Evolutionary conservation across 2,888 invertebrate genomes (phyloP), one percentile per base, ranked within the genome.

Genomic region (Allacma fusca): DNA sequence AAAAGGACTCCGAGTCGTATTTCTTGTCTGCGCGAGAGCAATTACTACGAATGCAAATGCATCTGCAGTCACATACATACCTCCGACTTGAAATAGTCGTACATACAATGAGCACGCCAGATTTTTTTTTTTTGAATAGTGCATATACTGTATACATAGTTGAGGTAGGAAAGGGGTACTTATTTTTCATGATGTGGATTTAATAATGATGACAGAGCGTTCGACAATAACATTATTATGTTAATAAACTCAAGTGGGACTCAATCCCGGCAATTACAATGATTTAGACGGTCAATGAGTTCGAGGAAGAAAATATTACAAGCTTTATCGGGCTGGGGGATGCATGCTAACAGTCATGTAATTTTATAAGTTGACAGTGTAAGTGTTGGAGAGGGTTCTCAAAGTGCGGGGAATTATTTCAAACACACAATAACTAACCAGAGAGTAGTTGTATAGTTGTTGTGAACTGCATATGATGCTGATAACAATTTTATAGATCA

Each of bases 401-500:
- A 9, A 50, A 50, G 19, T 19, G 50, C 65, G 12, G 16, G 24
- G 28, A 26, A 26, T 28, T 65, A 65, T 65, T 65, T 65, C 26
- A 24, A 24, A 26, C 16, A 29, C 28, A 65, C 65, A 65, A 65
- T 65, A 65, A 62, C n/a, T 65, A 65, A 28, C 26, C 13, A 64
- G 16, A 34, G 34, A 34, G 29, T 26, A 26, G 28, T 64, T 64
- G 13, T 64, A 65, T 5, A 16, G 62, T 62, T 62, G 62, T 23
- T 65, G 65, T 65, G 29, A 28, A 65, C 28, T 65, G 62, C 16
- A 50, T 50, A 16, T 13, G 16, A 4, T 50, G 28, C 1, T 65
- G 28, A 65, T 13, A 65, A 65, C 28, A 28, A 65, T 28, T 65
- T 19, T 28, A 65, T 65, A 65, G 65, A 19, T 65, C 28, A 65